These are phyloP conservation scores for Pachyuromys duprasi DNA, from an alignment of 2,797 vertebrate genomes.

Conservation along the genomic window DNA sequence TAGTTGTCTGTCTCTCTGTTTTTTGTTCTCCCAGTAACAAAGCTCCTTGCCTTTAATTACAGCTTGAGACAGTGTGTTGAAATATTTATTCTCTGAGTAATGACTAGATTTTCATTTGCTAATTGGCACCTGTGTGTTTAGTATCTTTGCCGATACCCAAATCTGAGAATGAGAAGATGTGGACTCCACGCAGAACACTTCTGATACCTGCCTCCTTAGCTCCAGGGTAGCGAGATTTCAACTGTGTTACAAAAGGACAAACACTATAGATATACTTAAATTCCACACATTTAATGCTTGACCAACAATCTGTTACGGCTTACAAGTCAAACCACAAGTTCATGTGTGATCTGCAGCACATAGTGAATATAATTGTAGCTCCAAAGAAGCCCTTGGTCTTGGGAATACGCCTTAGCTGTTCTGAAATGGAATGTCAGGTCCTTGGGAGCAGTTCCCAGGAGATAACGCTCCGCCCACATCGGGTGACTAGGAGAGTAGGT, in stretches of 20 bases:
- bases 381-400: conserved; percentile 63
- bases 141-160: conserved; percentile 71
- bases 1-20: conserved; percentile 75
- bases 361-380: background rate
- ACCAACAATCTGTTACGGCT: conserved; percentile 45
- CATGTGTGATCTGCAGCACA: background rate
- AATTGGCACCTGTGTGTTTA: conserved; percentile 82
- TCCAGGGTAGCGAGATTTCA: background rate
- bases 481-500: background rate
- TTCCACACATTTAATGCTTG: background rate
- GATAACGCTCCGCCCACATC: conserved; percentile 78
- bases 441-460: conserved; percentile 82
- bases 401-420: conserved; percentile 68
- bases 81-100: conserved; percentile 86
- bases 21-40: conserved; percentile 78
- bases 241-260: background rate
- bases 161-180: conserved; percentile 56
- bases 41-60: conserved; percentile 86
- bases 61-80: conserved; percentile 82
- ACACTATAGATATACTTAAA: background rate
- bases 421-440: conserved; percentile 79
- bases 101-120: conserved; percentile 84
- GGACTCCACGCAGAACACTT: background rate
- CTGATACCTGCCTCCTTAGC: conserved; percentile 38
- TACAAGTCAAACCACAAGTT: conserved; percentile 49